These are phyloP conservation scores for Xerus inauris DNA, from an alignment of 2,113 vertebrate genomes.

Conservation along the genomic window DNA sequence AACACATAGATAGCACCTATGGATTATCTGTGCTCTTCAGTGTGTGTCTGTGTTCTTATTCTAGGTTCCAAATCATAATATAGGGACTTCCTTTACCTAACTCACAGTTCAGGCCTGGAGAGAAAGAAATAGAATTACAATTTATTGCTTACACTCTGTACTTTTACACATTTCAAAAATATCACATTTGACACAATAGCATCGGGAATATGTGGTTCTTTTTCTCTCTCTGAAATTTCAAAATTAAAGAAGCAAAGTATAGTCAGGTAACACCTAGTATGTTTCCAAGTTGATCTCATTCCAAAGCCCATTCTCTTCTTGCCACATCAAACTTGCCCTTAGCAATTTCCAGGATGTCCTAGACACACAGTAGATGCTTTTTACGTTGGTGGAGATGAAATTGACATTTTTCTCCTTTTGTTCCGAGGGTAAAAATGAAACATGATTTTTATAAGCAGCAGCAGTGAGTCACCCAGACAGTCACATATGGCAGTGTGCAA, in stretches of 20 bases:
- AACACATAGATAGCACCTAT: not conserved
- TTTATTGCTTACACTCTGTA: not conserved
- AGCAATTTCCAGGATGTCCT: not conserved
- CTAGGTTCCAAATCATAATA: not conserved
- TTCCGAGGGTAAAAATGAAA: not conserved
- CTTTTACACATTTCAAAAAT: not conserved
- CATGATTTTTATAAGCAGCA: conserved; percentile 5
- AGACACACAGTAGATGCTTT: not conserved
- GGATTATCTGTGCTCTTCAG: not conserved
- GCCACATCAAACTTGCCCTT: not conserved
- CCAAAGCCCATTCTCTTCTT: not conserved
- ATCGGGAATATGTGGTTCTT: not conserved
- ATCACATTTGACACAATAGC: not conserved
- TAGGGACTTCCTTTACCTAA: not conserved
- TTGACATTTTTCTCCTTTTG: not conserved
- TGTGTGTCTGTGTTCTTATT: not conserved
- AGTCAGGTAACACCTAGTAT: not conserved
- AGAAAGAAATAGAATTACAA: not conserved
- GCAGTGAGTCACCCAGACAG: not conserved
- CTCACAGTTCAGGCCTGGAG: not conserved
- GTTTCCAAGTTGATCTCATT: not conserved
- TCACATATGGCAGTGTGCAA: not conserved
- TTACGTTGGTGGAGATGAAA: not conserved
- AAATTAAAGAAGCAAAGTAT: not conserved
- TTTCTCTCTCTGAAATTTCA: not conserved